phyloP scores from a whole-genome alignment of 2,113 vertebrate genomes.

The Marmota flaviventris region DNA sequence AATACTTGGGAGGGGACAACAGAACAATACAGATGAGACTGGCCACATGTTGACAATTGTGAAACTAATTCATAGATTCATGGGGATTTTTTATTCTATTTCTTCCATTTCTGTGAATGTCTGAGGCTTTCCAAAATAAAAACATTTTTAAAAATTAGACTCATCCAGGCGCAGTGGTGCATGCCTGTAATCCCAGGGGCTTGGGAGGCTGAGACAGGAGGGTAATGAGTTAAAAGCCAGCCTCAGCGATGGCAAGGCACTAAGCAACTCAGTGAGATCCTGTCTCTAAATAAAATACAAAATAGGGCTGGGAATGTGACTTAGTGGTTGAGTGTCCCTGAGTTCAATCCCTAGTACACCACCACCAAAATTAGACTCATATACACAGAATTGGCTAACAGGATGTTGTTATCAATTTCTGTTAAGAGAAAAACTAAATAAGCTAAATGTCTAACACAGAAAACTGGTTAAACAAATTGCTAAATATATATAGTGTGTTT shows the following conservation, averaged over 20 bases:
- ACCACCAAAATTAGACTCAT: conserved; percentile 14
- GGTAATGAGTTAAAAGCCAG: too few species aligned
- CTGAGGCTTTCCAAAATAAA: conserved; percentile 57
- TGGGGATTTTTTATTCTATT: background rate
- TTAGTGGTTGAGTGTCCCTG: too few species aligned
- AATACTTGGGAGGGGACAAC: background rate
- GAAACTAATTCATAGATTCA: conserved; percentile 25
- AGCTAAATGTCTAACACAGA: conserved; percentile 41
- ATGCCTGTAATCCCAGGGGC: too few species aligned
- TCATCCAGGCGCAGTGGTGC: background rate
- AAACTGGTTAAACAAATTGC: conserved; percentile 54
- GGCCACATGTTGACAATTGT: background rate
- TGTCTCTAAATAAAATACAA: too few species aligned
- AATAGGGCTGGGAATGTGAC: too few species aligned
- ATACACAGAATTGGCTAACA: conserved; percentile 42
- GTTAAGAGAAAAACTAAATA: conserved; percentile 47
- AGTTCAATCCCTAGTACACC: too few species aligned
- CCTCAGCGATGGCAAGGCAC: too few species aligned
- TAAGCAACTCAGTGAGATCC: too few species aligned
- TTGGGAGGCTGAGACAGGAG: too few species aligned
- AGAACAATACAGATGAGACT: background rate
- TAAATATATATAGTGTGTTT: background rate
- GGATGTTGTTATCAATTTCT: conserved; percentile 48
- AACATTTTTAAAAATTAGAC: conserved; percentile 52
- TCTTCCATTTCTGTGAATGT: background rate